Percentiles rank a stretch among this genome's conserved stretches.
Conservation (phyloP, 2,888 invertebrate species). For the Hypena proboscidalis region DNA sequence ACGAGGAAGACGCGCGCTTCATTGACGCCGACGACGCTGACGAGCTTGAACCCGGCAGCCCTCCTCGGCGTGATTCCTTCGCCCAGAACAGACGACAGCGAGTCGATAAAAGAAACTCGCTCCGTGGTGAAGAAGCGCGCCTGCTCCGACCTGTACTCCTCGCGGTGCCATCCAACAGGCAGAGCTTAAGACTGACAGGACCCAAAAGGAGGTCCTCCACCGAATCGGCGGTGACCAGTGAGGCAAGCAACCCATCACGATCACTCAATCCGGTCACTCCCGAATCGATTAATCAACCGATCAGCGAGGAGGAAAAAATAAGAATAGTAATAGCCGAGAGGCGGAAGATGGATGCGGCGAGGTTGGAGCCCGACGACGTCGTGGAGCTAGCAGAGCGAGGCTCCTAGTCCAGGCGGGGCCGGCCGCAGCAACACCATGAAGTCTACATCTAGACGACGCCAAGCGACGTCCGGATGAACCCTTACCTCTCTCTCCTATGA, state of each 20-base stretch:
- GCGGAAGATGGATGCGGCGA: slow-evolving; percentile 82
- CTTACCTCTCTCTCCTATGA: slow-evolving; percentile 32
- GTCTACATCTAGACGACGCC: slow-evolving; percentile 74
- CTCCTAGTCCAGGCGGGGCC: slow-evolving; percentile 83
- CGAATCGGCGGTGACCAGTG: slow-evolving; percentile 63
- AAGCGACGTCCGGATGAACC: slow-evolving; percentile 35
- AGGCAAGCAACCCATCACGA: slow-evolving; percentile 56
- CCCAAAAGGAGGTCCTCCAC: slow-evolving; percentile 64
- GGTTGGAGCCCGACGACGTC: slow-evolving; percentile 65
- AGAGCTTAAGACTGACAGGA: slow-evolving; percentile 57
- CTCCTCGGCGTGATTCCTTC: slow-evolving; percentile 77
- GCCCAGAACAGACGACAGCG: slow-evolving; percentile 80
- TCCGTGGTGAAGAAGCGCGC: slow-evolving; percentile 77
- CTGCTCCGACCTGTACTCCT: slow-evolving; percentile 73
- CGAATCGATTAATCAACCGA: slow-evolving; percentile 56
- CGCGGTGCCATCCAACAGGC: slow-evolving; percentile 69
- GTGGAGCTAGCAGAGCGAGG: slow-evolving; percentile 76
- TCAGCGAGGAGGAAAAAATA: slow-evolving; percentile 82
- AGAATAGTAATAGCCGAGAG: slow-evolving; percentile 87
- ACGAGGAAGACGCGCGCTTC: slow-evolving; percentile 84
- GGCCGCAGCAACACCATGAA: slow-evolving; percentile 82
- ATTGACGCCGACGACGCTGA: slow-evolving; percentile 86
- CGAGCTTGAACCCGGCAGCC: slow-evolving; percentile 78
- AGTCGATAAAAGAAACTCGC: slow-evolving; percentile 73
- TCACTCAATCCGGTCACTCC: slow-evolving; percentile 42